A percentile compares a stretch with the other conserved stretches of the same genome.
phyloP scores from a whole-genome alignment of 2,113 vertebrate species.

The Prunella himalayana region DNA sequence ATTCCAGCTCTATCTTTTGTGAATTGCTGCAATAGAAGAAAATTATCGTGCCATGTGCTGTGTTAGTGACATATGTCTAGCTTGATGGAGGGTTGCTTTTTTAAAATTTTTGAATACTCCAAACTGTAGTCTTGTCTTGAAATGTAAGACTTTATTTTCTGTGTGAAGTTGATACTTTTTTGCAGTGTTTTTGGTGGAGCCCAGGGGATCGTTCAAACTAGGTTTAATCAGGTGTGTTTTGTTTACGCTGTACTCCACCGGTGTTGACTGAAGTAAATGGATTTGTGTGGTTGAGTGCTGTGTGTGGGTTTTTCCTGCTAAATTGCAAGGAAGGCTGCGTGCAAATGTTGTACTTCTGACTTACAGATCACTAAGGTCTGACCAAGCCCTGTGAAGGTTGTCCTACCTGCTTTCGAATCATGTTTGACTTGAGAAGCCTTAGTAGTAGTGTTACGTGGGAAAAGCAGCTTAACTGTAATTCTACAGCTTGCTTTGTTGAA shows the following conservation, averaged over 20 bases:
- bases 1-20: accelerated
- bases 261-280: neutral
- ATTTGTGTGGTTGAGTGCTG: neutral
- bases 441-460: neutral
- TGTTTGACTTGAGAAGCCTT: neutral
- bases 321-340: neutral
- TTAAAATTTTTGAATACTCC: neutral
- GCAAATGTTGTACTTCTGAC: neutral
- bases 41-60: accelerated
- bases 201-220: neutral
- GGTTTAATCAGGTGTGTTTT: neutral
- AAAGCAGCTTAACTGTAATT: neutral
- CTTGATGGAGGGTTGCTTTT: neutral
- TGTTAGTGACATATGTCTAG: neutral
- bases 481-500: neutral
- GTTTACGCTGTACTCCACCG: neutral
- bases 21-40: neutral
- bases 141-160: neutral
- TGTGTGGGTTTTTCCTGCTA: neutral
- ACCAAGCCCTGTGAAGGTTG: neutral
- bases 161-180: neutral
- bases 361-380: neutral
- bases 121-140: neutral
- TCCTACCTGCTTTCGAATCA: neutral
- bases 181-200: neutral